Percentiles rank a stretch among this genome's conserved stretches.
These are phyloP conservation scores for Taphrorychus bicolor DNA, from an alignment of 2,888 invertebrate genomes.

Conservation along the genomic window DNA sequence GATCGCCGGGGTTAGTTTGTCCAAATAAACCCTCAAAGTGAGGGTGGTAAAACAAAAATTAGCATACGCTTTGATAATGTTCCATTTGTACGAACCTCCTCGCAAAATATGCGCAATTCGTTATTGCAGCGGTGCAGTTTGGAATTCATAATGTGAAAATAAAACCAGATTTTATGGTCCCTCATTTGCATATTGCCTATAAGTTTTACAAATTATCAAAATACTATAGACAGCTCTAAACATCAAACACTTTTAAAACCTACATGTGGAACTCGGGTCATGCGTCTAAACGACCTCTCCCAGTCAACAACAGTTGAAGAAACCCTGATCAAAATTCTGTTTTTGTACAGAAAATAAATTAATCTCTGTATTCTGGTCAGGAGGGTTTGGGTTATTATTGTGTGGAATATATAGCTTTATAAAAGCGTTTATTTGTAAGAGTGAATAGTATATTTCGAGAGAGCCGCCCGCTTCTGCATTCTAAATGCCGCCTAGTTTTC, in stretches of 20 bases:
- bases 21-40: slow-evolving; percentile 16
- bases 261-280: no score
- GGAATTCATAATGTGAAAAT: neutral
- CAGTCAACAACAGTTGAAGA: no score
- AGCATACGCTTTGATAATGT: slow-evolving; percentile 36
- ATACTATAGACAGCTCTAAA: no score
- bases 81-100: slow-evolving; percentile 24
- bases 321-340: slow-evolving; percentile 37
- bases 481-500: slow-evolving; percentile 2
- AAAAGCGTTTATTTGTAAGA: slow-evolving; percentile 33
- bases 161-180: neutral
- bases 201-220: no score
- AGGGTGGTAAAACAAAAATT: slow-evolving; percentile 35
- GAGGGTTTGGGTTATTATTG: slow-evolving; percentile 30
- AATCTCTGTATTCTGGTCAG: slow-evolving; percentile 35
- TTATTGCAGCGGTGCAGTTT: slow-evolving; percentile 1
- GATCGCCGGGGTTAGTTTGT: slow-evolving; percentile 10
- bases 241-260: no score
- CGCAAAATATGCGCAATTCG: slow-evolving; percentile 28
- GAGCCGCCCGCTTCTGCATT: slow-evolving; percentile 18
- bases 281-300: neutral
- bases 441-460: slow-evolving; percentile 22
- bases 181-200: no score
- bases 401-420: slow-evolving; percentile 24
- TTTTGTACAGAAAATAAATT: slow-evolving; percentile 36